phyloP scores from a whole-genome alignment of 2,888 invertebrate species.

The Drosophila meridionalis region DNA sequence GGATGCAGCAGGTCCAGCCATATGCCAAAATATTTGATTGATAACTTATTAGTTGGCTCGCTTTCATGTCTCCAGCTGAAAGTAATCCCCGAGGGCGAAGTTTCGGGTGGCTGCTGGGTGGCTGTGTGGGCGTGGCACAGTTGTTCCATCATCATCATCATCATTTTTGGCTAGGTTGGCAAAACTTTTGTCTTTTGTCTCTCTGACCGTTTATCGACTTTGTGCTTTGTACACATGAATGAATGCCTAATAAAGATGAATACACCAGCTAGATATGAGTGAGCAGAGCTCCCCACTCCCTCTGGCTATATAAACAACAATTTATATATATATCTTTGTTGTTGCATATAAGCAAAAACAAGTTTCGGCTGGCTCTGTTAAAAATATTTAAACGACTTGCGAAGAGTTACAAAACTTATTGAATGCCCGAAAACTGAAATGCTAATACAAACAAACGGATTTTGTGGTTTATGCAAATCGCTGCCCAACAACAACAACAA shows the following conservation, averaged over 20 bases:
- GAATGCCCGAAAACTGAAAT: constrained; percentile 50
- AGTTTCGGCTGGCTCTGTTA: constrained; percentile 33
- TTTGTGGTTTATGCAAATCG: constrained; percentile 77
- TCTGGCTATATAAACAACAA: constrained; percentile 23
- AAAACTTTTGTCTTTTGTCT: constrained; percentile 69
- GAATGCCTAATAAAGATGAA: constrained; percentile 79
- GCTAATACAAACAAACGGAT: constrained; percentile 78
- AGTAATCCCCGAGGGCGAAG: constrained; percentile 40
- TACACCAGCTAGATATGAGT: constrained; percentile 52
- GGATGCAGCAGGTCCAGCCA: constrained; percentile 64
- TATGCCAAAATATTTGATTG: constrained; percentile 78
- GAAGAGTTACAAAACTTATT: constrained; percentile 64
- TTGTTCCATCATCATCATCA: constrained; percentile 23
- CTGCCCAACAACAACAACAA: constrained; percentile 45
- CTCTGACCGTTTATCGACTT: constrained; percentile 55
- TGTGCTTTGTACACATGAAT: constrained; percentile 67
- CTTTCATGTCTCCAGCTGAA: constrained; percentile 46
- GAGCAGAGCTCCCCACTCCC: neutral
- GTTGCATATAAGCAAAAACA: constrained; percentile 43
- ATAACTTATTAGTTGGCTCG: constrained; percentile 77
- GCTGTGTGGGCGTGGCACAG: constrained; percentile 8
- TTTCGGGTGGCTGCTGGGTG: constrained; percentile 1
- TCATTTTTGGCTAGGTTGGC: constrained; percentile 67
- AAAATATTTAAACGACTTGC: constrained; percentile 49
- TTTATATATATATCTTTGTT: constrained; percentile 16